phyloP scores from a whole-genome alignment of 2,888 invertebrate species.

The Troilus luridus region DNA sequence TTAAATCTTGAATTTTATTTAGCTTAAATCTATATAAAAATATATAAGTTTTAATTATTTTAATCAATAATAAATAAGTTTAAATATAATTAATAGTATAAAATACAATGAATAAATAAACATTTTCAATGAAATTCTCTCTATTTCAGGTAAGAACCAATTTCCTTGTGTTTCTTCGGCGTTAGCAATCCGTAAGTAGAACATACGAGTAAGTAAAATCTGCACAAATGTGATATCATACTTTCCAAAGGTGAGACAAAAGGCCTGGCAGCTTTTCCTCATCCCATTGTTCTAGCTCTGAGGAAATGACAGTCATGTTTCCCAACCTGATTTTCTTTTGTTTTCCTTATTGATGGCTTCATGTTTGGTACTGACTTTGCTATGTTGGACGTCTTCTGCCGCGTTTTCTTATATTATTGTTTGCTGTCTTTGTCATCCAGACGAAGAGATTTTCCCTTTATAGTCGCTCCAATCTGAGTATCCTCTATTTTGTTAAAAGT shows the following conservation, averaged over 20 bases:
- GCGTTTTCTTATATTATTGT: not conserved
- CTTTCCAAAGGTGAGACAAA: not conserved
- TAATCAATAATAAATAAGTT: too few species aligned
- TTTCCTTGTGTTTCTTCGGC: not conserved
- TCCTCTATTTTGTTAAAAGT: too few species aligned
- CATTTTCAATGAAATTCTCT: not conserved
- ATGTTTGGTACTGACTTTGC: not conserved
- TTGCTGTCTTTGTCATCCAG: not conserved
- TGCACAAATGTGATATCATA: not conserved
- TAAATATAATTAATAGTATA: too few species aligned
- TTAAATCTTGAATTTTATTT: too few species aligned
- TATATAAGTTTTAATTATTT: too few species aligned
- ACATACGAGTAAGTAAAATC: not conserved
- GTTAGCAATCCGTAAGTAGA: not conserved
- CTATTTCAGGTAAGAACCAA: not conserved
- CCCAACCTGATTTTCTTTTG: constrained; percentile 18
- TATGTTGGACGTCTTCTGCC: not conserved
- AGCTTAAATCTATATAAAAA: too few species aligned
- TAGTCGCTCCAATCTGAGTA: not conserved
- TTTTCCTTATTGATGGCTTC: not conserved
- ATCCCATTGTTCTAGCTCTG: not conserved
- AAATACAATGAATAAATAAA: too few species aligned
- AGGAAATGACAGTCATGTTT: constrained; percentile 10
- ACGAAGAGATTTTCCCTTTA: not conserved
- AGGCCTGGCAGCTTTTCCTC: not conserved